A percentile compares a stretch with the other conserved stretches of the same genome.
Evolutionary conservation across 2,797 vertebrate species (phyloP).

Genomic region (Helarctos malayanus): DNA sequence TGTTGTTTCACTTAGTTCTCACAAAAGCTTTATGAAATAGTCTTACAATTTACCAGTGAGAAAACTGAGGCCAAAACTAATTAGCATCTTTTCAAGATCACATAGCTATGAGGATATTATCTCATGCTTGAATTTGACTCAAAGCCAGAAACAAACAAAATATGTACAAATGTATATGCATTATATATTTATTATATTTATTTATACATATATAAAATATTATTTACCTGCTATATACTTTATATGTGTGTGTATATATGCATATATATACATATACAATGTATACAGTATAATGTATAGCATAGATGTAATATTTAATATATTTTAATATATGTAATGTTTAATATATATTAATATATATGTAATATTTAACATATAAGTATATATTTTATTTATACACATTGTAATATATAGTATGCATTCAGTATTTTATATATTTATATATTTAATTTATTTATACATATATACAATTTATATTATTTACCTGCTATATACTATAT

Average conservation of each 20-base stretch:
- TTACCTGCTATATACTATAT: neutral
- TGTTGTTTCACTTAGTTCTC: slow-evolving; percentile 36
- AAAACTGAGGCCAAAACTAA: neutral
- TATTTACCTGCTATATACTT: neutral
- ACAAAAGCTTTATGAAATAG: neutral
- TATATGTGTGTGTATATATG: neutral
- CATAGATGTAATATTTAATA: neutral
- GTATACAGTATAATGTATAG: neutral
- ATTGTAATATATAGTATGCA: neutral
- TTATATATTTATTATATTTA: neutral
- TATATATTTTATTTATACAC: neutral
- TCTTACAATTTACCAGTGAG: neutral
- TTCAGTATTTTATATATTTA: neutral
- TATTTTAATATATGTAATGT: neutral
- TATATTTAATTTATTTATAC: neutral
- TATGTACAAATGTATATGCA: neutral
- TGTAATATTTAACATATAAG: too few species aligned
- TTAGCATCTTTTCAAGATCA: neutral
- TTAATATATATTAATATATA: neutral
- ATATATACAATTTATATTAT: neutral
- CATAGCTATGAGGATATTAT: neutral
- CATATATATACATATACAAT: neutral
- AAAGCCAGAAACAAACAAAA: neutral
- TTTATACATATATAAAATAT: neutral
- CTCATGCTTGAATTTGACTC: neutral